Evolutionary conservation across 2,888 invertebrate genomes (phyloP).

Genomic region (Eristalis arbustorum): DNA sequence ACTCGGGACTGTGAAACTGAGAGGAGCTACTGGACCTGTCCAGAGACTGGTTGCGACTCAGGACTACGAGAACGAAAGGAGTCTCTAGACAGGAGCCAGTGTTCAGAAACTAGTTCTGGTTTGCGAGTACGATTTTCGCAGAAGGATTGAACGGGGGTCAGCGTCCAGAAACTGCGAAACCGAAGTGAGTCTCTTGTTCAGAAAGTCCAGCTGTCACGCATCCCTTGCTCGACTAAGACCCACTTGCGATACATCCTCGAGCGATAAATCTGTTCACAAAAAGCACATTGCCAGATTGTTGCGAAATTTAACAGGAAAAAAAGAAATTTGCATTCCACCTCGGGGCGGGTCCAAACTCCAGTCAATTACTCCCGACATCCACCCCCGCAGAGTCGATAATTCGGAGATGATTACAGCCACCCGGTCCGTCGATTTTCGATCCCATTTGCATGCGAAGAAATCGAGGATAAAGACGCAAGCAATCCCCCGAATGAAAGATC

Average conservation of each 20-base stretch:
- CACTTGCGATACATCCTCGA: slow-evolving; percentile 16
- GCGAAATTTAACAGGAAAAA: no score
- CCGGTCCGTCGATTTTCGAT: background rate
- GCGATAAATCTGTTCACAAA: slow-evolving; percentile 36
- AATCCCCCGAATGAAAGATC: slow-evolving; percentile 64
- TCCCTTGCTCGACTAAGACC: background rate
- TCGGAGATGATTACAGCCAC: slow-evolving; percentile 1
- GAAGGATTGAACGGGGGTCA: no score
- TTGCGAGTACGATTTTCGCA: no score
- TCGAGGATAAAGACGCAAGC: slow-evolving; percentile 29
- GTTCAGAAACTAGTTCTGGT: no score
- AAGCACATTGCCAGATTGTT: slow-evolving; percentile 1
- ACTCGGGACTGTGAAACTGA: no score
- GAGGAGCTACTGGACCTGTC: no score
- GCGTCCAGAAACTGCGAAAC: no score
- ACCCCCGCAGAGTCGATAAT: slow-evolving; percentile 24
- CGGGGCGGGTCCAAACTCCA: slow-evolving; percentile 33
- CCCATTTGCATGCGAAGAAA: background rate
- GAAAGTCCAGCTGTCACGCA: background rate
- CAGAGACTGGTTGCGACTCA: no score
- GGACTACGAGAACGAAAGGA: no score
- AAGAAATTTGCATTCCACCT: slow-evolving; percentile 61
- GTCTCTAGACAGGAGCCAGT: no score
- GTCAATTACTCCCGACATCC: slow-evolving; percentile 59
- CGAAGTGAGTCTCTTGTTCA: no score